These are phyloP conservation scores for Asarcornis scutulata DNA, from an alignment of 2,113 vertebrate genomes.

Conservation along the genomic window DNA sequence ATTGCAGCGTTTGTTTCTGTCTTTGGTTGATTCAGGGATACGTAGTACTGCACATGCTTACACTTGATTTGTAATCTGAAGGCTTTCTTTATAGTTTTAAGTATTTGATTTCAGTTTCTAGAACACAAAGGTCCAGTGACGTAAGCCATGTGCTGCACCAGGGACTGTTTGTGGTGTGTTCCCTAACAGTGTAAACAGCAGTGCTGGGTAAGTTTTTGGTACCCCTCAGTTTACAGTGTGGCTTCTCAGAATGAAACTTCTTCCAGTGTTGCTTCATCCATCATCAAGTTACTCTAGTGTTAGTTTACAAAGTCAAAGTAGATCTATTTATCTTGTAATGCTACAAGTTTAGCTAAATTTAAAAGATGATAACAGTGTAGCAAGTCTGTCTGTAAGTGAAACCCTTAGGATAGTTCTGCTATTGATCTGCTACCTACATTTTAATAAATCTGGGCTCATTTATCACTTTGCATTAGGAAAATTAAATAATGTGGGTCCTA, in stretches of 20 bases:
- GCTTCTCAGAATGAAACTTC: background rate
- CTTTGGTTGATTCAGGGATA: background rate
- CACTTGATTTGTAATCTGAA: background rate
- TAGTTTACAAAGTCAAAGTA: background rate
- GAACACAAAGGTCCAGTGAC: background rate
- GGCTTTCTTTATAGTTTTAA: background rate
- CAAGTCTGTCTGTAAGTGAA: background rate
- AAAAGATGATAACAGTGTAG: background rate
- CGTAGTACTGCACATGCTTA: background rate
- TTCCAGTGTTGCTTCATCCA: background rate
- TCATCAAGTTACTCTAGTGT: background rate
- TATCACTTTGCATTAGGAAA: slow-evolving; percentile 15
- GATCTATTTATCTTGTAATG: background rate
- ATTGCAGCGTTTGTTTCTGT: background rate
- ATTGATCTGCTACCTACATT: background rate
- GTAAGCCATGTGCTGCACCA: fast-evolving
- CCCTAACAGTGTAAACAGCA: background rate
- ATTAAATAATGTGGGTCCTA: slow-evolving; percentile 7
- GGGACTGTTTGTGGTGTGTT: background rate
- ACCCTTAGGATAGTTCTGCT: background rate
- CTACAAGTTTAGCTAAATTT: background rate
- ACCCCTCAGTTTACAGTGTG: background rate
- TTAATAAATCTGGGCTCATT: background rate
- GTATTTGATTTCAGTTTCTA: background rate
- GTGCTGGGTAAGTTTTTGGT: background rate